Evolutionary conservation across 2,797 vertebrate species (phyloP).

Genomic region (Eulemur albifrons): DNA sequence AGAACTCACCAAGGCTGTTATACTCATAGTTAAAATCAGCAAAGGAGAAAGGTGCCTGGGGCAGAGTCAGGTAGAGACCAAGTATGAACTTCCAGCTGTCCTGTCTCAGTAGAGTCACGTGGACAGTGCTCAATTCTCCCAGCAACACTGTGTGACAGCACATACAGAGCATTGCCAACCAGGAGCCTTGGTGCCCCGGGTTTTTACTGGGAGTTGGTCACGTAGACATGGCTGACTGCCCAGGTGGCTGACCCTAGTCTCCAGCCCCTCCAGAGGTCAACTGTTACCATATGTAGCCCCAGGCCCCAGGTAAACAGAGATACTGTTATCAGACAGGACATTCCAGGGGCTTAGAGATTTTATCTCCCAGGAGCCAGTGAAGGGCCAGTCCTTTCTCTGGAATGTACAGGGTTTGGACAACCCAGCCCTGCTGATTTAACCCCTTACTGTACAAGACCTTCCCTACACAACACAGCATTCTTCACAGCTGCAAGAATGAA

Average conservation of each 20-base stretch:
- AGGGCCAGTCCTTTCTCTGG: not conserved
- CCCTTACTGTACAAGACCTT: not conserved
- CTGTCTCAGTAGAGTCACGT: not conserved
- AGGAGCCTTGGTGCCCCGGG: not conserved
- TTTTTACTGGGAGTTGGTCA: not conserved
- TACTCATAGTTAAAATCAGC: not conserved
- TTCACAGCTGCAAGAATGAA: not conserved
- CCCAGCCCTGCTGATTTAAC: not conserved
- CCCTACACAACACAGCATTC: fast-evolving
- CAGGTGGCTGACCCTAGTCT: not conserved
- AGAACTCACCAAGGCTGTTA: not conserved
- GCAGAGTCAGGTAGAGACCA: not conserved
- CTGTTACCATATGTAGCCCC: too few relatives aligned
- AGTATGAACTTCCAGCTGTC: fast-evolving
- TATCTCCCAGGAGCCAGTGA: not conserved
- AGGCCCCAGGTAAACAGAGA: not conserved
- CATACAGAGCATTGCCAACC: not conserved
- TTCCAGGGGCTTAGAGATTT: not conserved
- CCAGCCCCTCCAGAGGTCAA: not conserved
- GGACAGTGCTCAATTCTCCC: not conserved
- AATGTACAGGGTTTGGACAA: not conserved
- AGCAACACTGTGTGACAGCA: not conserved
- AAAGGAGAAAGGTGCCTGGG: not conserved
- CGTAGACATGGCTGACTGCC: not conserved
- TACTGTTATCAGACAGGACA: not conserved